Base-by-base conservation (phyloP, 2,888 invertebrate genomes). In the Euplexia lucipara region DNA sequence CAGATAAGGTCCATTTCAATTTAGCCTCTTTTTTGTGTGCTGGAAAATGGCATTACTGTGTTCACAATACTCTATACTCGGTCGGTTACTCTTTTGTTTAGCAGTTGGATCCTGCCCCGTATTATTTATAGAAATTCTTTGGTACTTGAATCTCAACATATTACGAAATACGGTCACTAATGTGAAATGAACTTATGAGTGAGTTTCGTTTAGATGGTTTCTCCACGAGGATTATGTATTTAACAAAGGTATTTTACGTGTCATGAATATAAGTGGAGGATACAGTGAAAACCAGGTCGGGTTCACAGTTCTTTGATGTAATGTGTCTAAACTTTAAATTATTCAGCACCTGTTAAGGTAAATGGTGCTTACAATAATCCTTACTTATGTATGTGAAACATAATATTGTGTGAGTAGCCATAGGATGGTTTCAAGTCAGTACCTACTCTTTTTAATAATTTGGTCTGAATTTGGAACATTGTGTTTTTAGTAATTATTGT, bases 1-100 rank as follows among this genome's bases (percentile, higher is more conserved):
- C 48, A 26, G 42, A 82, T 84, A 84, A 72, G 81, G 85, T 80
- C 81, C 67, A 80, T 62, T 84, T 70, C 82, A 37, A 73, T 48
- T 48, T 2, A 64, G 56, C 14, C 20, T 52, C 22, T 69, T 72
- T 70, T 67, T 61, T 47, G 39, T 58, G 57, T 78, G 80, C 78
- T 82, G 67, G 73, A 78, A 83, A 82, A 85, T 79, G 77, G 75
- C 79, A 81, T 81, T 83, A 79, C 79, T 80, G 74, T 80, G 84
- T 81, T 83, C 82, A 83, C 73, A 75, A 74, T 75, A 65, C 59
- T 64, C 70, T 78, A 67, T 75, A 77, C 71, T 75, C 74, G 64
- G 78, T 75, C 57, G 66, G 68, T 68, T 66, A 70, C 67, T 78
- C 71, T 74, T 81, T 78, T 82, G 72, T 79, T 65, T 74, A 70